These are phyloP conservation scores for Ctenopoma kingsleyae DNA, from an alignment of 2,797 vertebrate species.

Conservation along the genomic window DNA sequence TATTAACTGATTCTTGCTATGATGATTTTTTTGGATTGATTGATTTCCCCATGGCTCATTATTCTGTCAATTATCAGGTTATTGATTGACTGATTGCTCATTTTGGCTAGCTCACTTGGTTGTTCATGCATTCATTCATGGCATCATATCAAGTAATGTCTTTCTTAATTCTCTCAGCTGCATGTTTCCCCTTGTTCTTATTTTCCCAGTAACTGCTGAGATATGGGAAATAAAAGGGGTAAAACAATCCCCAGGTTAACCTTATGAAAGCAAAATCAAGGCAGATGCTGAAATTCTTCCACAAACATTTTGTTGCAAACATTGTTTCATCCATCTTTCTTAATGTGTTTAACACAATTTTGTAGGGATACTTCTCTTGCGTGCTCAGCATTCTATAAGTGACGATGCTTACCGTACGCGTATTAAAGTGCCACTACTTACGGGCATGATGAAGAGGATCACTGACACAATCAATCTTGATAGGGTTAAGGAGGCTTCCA, in stretches of 20 bases:
- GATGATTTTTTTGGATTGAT: too few species aligned
- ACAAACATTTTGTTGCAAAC: neutral
- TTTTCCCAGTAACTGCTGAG: too few species aligned
- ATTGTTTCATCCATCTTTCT: conserved; percentile 8
- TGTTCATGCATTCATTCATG: too few species aligned
- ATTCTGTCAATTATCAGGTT: too few species aligned
- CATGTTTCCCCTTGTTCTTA: too few species aligned
- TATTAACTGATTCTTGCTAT: too few species aligned
- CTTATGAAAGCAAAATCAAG: neutral
- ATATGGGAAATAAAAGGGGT: too few species aligned
- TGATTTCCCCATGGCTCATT: too few species aligned
- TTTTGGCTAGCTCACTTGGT: too few species aligned
- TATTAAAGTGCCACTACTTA: conserved; percentile 58
- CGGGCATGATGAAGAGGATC: conserved; percentile 62
- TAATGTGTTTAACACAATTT: conserved; percentile 7
- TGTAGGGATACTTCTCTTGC: neutral
- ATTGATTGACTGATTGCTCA: too few species aligned
- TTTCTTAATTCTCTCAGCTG: too few species aligned
- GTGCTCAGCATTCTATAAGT: conserved; percentile 26
- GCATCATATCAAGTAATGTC: too few species aligned
- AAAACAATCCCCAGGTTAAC: neutral
- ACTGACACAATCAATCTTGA: conserved; percentile 72
- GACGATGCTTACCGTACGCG: conserved; percentile 46
- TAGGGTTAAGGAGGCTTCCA: conserved; percentile 63
- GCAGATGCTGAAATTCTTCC: neutral